A percentile compares a stretch with the other conserved stretches of the same genome.
Evolutionary conservation across 2,888 invertebrate species (phyloP).

Genomic region (Scrobipalpa atriplicella): DNA sequence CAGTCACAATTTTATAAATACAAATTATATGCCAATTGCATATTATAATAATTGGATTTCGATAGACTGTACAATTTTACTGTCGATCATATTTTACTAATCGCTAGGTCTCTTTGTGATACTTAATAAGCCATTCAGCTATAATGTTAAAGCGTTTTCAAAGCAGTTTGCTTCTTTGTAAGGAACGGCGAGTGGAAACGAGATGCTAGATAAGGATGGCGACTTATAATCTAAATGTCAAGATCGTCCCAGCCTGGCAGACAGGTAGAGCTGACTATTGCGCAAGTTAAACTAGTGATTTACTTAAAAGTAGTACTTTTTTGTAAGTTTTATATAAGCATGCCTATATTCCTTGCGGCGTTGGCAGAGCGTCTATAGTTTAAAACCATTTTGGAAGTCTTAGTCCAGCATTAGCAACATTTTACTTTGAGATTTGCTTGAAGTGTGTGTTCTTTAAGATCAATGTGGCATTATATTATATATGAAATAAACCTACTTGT

Average conservation of each 20-base stretch:
- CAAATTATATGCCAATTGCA: background rate
- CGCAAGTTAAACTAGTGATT: background rate
- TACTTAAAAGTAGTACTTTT: background rate
- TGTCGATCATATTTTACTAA: constrained; percentile 12
- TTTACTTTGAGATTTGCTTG: no score
- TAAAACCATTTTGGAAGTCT: no score
- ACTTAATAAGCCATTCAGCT: constrained; percentile 16
- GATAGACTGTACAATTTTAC: background rate
- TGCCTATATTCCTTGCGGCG: no score
- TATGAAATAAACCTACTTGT: no score
- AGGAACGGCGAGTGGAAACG: constrained; percentile 28
- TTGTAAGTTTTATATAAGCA: no score
- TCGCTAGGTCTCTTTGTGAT: constrained; percentile 11
- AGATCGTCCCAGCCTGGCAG: constrained; percentile 39
- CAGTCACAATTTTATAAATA: background rate
- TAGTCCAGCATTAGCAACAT: no score
- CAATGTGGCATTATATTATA: no score
- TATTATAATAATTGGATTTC: constrained; percentile 9
- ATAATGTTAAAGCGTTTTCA: background rate
- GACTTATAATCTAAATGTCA: constrained; percentile 48
- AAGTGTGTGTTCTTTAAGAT: no score
- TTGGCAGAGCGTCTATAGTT: no score
- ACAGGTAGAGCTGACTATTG: background rate
- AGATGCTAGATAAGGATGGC: constrained; percentile 41
- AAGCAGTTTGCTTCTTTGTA: constrained; percentile 11